Base-by-base conservation (phyloP, 2,888 invertebrate species). In the Rhagophthalmus giganteus region DNA sequence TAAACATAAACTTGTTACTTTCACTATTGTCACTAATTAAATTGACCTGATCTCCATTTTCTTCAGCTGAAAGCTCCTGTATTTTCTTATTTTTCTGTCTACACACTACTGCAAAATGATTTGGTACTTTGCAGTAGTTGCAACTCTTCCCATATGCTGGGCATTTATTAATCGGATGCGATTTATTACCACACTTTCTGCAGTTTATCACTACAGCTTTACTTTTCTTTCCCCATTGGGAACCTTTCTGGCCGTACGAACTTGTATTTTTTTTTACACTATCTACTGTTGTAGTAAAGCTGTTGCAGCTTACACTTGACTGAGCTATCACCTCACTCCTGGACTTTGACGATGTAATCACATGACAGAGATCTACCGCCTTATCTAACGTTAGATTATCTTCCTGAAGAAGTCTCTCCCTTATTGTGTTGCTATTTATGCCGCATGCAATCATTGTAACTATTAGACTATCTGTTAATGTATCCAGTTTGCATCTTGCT, bases 361-460 rank as follows among this genome's bases (percentile, higher is more conserved):
- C 30, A 11, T 59, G 59, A 2, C 40, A 33, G n/a, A n/a, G n/a
- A 20, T 58, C 35, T 5, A 58, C 40, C 5, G 59, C 59, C 11
- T 61, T 37, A 1, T 58, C 55, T 20, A 63, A 35, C 1, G 56
- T 46, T 12, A 44, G 16, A 3, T 50, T 41, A 31, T 60, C 56
- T 6, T 57, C 44, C 55, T 60, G 52, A 12, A 63, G 31, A 34
- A 65, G 33, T 30, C 35, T 57, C 35, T 61, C 47, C 16, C 59
- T 41, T n/a, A 58, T 54, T 6, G 30, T 27, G 2, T 35, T 24
- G 28, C 59, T 53, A 9, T 11, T 13, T 4, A 62, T 50, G 8
- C 63, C 62, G 45, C 59, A 60, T 2, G 55, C 61, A 1, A 62
- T 34, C 45, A 61, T 52, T 13, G 55, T 50, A 35, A 58, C 56